Base-by-base conservation (phyloP, 35 echinoderm and acorn worm species). In the Hemicentrotus pulcherrimus region DNA sequence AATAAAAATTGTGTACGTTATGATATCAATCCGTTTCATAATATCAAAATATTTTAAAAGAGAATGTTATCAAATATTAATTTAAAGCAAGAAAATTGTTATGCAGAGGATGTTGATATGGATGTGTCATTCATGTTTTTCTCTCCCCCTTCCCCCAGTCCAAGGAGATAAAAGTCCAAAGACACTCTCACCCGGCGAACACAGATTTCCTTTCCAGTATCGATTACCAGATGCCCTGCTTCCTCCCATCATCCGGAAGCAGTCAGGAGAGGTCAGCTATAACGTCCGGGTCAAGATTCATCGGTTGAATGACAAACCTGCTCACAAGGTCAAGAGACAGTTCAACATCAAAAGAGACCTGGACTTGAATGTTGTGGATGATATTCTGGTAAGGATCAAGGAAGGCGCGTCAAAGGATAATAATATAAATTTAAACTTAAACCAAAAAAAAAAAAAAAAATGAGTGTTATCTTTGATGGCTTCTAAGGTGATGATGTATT, bases 231-330 rank as follows among this genome's bases (percentile, higher is more conserved):
- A 58, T n/a, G 32, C 91, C 8, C 91, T 46, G 5, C 91, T 93
- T 28, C 91, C 91, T 58, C 91, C 91, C n/a, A 28, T 47, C 91
- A 47, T 93, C 47, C 45, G 48, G 91, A 58, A 58, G 13, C 91
- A 24, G 0, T 32, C 91, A 9, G 91, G 91, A 28, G 46, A 93
- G 48, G 48, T 93, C 48, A 47, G 91, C 16, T 93, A 48, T 47
- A 93, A 93, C 48, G 91, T 93, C 91, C 91, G 91, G 45, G 91
- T 58, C 16, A 93, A 93, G 91, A 93, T 93, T 31, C 91, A 93
- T 28, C 46, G 91, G 48, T 58, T 47, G 45, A 47, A 93, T 31
- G 30, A 93, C 48, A 90, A 90, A 47, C 48, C 91, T 11, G 16
- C 46, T 31, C 91, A 93, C 48, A 93, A 93, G 91, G 91, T 93